These are phyloP conservation scores for Bovichtus diacanthus DNA, from an alignment of 2,797 vertebrate genomes.

Conservation along the genomic window DNA sequence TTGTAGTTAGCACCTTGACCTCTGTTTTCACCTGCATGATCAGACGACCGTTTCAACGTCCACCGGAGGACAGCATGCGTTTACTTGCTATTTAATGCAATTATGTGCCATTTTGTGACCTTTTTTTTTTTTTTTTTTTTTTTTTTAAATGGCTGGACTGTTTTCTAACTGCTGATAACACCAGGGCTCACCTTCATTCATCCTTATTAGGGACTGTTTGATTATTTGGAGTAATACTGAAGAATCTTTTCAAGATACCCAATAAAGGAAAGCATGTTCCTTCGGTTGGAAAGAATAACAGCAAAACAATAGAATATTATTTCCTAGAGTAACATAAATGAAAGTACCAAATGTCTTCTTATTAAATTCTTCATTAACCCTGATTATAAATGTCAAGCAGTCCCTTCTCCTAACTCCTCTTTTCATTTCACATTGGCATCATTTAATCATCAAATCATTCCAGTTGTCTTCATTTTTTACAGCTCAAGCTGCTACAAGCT, in stretches of 20 bases:
- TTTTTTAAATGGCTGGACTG: slow-evolving; percentile 10
- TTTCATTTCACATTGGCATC: slow-evolving; percentile 51
- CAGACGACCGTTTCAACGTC: not conserved
- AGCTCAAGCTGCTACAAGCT: not conserved
- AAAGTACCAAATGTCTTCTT: not conserved
- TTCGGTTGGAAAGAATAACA: not conserved
- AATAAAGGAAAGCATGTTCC: not conserved
- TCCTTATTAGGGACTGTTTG: slow-evolving; percentile 37
- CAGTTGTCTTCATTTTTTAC: slow-evolving; percentile 23
- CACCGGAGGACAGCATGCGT: slow-evolving; percentile 59
- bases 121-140: too few species aligned
- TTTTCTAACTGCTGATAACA: slow-evolving; percentile 18
- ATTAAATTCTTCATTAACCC: not conserved
- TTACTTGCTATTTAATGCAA: not conserved
- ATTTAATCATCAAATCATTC: slow-evolving; percentile 23
- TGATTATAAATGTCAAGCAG: slow-evolving; percentile 21
- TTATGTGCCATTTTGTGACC: not conserved
- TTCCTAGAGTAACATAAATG: not conserved
- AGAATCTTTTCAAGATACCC: not conserved
- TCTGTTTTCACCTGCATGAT: slow-evolving; percentile 65
- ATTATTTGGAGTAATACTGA: not conserved
- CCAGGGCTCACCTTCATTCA: not conserved
- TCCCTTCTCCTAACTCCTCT: slow-evolving; percentile 27
- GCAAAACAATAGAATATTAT: not conserved
- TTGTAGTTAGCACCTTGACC: slow-evolving; percentile 59